Conservation (phyloP, 2,113 vertebrate species). For the Glareola pratincola region DNA sequence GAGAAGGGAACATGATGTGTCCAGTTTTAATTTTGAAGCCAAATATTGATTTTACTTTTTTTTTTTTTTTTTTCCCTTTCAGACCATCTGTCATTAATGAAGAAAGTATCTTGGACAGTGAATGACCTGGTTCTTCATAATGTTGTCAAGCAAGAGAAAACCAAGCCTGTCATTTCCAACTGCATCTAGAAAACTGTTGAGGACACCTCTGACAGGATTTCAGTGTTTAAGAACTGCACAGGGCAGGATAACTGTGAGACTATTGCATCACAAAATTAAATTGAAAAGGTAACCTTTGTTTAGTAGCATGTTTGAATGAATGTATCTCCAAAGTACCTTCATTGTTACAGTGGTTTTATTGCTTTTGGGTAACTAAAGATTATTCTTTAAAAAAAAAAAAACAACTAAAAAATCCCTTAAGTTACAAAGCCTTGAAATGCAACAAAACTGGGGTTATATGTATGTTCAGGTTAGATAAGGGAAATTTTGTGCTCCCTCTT, state of each 20-base stretch:
- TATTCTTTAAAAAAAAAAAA: neutral
- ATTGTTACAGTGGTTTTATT: neutral
- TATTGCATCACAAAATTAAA: constrained; percentile 29
- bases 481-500: neutral
- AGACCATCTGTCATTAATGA: constrained; percentile 75
- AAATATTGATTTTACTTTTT: constrained; percentile 67
- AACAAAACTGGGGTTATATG: neutral
- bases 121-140: constrained; percentile 57
- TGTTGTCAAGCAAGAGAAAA: constrained; percentile 54
- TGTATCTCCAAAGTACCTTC: neutral
- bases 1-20: constrained; percentile 29
- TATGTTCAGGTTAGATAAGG: neutral
- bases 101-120: constrained; percentile 63
- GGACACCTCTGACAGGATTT: constrained; percentile 37
- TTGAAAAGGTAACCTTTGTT: constrained; percentile 56
- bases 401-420: neutral
- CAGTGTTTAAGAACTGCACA: constrained; percentile 51
- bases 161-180: constrained; percentile 38
- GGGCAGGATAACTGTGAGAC: constrained; percentile 28
- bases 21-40: constrained; percentile 66
- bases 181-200: constrained; percentile 35
- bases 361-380: neutral
- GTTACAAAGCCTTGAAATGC: neutral
- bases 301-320: neutral
- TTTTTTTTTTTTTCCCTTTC: constrained; percentile 45